Evolutionary conservation across 2,113 vertebrate species (phyloP), one percentile per base, ranked within the genome.

Genomic region (Oxyura jamaicensis): DNA sequence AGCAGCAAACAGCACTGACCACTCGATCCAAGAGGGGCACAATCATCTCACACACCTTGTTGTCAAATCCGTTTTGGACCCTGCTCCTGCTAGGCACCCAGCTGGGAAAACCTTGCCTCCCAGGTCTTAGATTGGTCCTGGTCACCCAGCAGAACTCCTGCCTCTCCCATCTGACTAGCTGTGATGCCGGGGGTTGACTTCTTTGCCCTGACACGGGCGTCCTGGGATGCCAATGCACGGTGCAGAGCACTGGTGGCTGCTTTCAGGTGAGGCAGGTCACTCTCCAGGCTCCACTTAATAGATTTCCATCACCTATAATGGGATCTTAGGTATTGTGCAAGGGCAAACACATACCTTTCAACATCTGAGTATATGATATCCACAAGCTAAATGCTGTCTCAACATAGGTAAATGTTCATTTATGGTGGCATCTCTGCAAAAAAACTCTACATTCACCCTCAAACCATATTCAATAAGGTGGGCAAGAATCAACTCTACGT

Each of bases 1-100:
- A 1, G 25, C 3, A 5, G 22, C 2, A 7, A 63, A 50, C 16
- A 31, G 14, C n/a, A 8, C 36, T 35, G 33, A 52, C 8, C 1
- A 5, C 35, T 36, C 73, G 44, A 3, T 19, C 31, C 69, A 36
- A 44, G 56, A 73, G 66, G 31, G 62, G 8, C 39, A 42, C 11
- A 2, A 10, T 81, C 31, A 29, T 44, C 63, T 41, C 14, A 65
- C 7, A 35, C 66, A 4, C 18, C 31, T 39, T 60, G 3, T 62
- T 46, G 35, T 36, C 35, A 56, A 73, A 39, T 7, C 14, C 31
- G 5, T 28, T 35, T 11, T 62, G 78, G 21, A 23, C 22, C 44
- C 59, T 15, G 4, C 7, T 59, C 31, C 13, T 69, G 66, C 42
- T 48, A 17, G 35, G n/a, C 44, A 12, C 15, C 42, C 12, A 33